A percentile compares a stretch with the other conserved stretches of the same genome.
Conservation (phyloP, 2,888 invertebrate genomes). For the Pediacus dermestoides region DNA sequence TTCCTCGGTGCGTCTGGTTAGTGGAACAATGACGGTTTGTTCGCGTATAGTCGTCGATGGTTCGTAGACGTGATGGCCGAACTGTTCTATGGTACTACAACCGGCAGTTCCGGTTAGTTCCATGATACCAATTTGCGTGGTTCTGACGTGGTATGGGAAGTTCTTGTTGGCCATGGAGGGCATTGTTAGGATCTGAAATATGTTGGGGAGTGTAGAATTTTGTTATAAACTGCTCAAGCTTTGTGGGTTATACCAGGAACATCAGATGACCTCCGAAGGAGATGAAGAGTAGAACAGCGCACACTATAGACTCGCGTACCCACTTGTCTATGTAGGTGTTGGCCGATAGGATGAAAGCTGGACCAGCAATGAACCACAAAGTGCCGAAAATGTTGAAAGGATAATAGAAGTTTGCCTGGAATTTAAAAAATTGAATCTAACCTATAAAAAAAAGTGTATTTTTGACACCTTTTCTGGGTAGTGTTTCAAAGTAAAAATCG, state of each 20-base stretch:
- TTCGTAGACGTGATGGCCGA: conserved; percentile 63
- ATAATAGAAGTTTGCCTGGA: conserved; percentile 71
- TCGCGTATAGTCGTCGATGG: conserved; percentile 51
- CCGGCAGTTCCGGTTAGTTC: conserved; percentile 54
- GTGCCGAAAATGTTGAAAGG: conserved; percentile 80
- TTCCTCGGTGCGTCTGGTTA: conserved; percentile 63
- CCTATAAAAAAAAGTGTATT: too few relatives aligned
- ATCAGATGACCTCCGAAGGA: conserved; percentile 62
- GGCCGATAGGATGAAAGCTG: conserved; percentile 72
- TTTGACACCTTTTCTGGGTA: conserved; percentile 78
- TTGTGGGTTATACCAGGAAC: conserved; percentile 56
- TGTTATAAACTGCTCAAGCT: too few relatives aligned
- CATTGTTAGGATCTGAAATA: conserved; percentile 69
- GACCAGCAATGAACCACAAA: conserved; percentile 82
- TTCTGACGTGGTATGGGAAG: conserved; percentile 87
- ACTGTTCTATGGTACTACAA: conserved; percentile 55
- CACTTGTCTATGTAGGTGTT: conserved; percentile 78
- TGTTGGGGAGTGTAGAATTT: too few relatives aligned
- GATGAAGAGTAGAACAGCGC: conserved; percentile 60
- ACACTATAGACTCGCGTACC: conserved; percentile 72
- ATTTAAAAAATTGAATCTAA: conserved; percentile 24
- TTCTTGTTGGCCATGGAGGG: conserved; percentile 84
- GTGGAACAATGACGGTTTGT: conserved; percentile 61
- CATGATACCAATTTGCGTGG: conserved; percentile 75
- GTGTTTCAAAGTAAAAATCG: conserved; percentile 72